Evolutionary conservation across 2,113 vertebrate species (phyloP).

Genomic region (Vicugna pacos): DNA sequence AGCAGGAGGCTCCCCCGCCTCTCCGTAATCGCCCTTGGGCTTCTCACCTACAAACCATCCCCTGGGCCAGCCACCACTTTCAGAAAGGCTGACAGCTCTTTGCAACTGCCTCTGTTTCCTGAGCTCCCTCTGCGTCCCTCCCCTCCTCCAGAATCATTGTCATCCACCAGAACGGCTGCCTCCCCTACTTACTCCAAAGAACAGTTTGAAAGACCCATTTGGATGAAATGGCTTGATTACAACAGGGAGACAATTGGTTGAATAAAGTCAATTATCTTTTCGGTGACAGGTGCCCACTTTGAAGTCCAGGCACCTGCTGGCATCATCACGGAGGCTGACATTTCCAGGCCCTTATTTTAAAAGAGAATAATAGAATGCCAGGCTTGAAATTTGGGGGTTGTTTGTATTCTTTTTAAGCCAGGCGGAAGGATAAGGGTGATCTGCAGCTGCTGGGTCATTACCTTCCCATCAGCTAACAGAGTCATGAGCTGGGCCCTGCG

Average conservation of each 20-base stretch:
- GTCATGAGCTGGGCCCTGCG: not conserved
- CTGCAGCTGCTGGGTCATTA: slow-evolving; percentile 77
- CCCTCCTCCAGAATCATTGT: not conserved
- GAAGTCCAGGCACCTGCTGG: not conserved
- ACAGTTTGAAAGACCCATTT: slow-evolving; percentile 69
- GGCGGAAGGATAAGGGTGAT: fast-evolving
- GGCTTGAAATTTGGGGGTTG: not conserved
- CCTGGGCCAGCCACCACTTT: not conserved
- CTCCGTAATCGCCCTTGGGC: not conserved
- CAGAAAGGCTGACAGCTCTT: not conserved
- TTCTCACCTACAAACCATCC: not conserved
- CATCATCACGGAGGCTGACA: not conserved
- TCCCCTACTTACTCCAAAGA: not conserved
- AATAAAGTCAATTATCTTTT: slow-evolving; percentile 67
- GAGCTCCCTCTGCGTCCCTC: fast-evolving
- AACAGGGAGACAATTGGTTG: not conserved
- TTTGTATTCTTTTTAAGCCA: not conserved
- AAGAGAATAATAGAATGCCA: not conserved
- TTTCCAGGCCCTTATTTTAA: not conserved
- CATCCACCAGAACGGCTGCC: fast-evolving
- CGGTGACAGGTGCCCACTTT: slow-evolving; percentile 49
- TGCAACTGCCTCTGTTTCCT: not conserved
- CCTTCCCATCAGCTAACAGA: slow-evolving; percentile 67
- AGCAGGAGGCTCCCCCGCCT: fast-evolving
- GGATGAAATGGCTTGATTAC: slow-evolving; percentile 34